Conservation (phyloP, 2,888 invertebrate genomes). For the Melieria crassipennis region DNA sequence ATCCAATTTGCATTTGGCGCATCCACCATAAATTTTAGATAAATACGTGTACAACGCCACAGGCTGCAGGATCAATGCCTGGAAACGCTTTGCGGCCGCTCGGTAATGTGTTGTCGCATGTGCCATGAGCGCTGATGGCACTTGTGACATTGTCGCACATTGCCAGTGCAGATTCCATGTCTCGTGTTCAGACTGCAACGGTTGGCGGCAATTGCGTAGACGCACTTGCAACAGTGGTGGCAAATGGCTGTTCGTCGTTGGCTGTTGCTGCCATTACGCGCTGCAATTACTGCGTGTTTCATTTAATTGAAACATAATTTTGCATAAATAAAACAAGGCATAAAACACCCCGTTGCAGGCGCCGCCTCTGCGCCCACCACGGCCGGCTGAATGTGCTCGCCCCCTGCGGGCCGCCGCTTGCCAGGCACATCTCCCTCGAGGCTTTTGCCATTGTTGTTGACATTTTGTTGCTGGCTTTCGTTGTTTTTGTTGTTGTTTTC, state of each 20-base stretch:
- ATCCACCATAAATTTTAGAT: neutral
- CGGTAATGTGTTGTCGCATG: too few species aligned
- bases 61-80: too few species aligned
- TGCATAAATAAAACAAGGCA: conserved; percentile 55
- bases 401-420: too few species aligned
- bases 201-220: too few species aligned
- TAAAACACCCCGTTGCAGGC: conserved; percentile 56
- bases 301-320: conserved; percentile 64
- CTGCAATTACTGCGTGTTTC: conserved; percentile 54
- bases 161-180: too few species aligned
- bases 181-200: too few species aligned
- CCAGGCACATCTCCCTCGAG: too few species aligned
- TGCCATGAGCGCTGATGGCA: too few species aligned
- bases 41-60: neutral
- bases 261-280: conserved; percentile 40
- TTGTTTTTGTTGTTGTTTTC: neutral
- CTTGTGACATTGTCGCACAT: too few species aligned
- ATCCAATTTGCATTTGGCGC: conserved; percentile 3
- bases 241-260: conserved; percentile 37
- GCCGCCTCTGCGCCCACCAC: conserved; percentile 29
- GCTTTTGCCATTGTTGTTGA: too few species aligned
- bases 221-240: conserved; percentile 23
- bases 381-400: too few species aligned
- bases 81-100: too few species aligned
- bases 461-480: neutral